phyloP scores from a whole-genome alignment of 1,140 invertebrate species.

The Drosophila malerkotliana region DNA sequence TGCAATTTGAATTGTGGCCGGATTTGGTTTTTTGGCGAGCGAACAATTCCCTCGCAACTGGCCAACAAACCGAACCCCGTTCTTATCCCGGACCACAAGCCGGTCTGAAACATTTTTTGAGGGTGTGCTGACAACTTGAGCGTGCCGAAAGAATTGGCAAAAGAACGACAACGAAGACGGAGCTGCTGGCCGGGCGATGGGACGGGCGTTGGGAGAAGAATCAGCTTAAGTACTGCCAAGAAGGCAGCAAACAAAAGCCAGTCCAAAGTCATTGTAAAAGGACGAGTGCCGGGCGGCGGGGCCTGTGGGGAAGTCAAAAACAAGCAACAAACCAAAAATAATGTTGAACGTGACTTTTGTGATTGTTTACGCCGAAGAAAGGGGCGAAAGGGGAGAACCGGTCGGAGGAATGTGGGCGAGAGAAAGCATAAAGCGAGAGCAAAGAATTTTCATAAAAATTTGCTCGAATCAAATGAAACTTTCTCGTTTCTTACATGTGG shows the following conservation, averaged over 20 bases:
- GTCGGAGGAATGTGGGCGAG: slow-evolving; percentile 1
- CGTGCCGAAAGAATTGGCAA: slow-evolving; percentile 72
- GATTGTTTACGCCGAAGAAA: slow-evolving; percentile 64
- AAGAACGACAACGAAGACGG: slow-evolving; percentile 41
- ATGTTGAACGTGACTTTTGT: slow-evolving; percentile 82
- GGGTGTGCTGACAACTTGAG: slow-evolving; percentile 71
- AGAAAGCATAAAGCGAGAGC: slow-evolving; percentile 37
- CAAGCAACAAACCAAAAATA: slow-evolving; percentile 82
- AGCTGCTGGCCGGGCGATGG: slow-evolving; percentile 6
- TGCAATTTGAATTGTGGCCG: slow-evolving; percentile 76
- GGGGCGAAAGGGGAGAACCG: neutral
- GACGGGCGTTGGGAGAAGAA: slow-evolving; percentile 38
- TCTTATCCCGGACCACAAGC: neutral
- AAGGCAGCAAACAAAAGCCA: slow-evolving; percentile 78
- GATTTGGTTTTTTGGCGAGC: slow-evolving; percentile 43
- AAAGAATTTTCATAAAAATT: slow-evolving; percentile 81
- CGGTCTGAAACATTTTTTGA: slow-evolving; percentile 9
- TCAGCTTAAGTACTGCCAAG: slow-evolving; percentile 76
- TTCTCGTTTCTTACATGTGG: slow-evolving; percentile 32
- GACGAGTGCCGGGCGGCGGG: neutral
- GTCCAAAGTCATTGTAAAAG: slow-evolving; percentile 65
- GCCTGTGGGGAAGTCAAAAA: slow-evolving; percentile 37
- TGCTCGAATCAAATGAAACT: slow-evolving; percentile 78
- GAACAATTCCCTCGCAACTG: neutral
- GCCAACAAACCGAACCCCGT: neutral